phyloP scores from a whole-genome alignment of 2,113 vertebrate genomes.

The Pedetes capensis region DNA sequence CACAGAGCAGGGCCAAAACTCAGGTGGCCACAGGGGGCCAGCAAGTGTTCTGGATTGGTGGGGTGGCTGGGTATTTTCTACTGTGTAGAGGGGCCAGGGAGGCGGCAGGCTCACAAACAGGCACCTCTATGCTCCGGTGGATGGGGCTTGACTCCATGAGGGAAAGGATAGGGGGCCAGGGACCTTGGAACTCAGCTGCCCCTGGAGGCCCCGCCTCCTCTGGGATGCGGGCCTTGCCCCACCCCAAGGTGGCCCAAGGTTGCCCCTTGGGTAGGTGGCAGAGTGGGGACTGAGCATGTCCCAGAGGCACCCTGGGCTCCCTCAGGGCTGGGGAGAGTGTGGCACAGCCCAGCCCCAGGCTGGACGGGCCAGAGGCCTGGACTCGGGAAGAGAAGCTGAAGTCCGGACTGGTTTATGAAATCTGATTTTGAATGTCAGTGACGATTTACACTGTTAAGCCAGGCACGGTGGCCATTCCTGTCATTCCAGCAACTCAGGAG shows the following conservation, averaged over 20 bases:
- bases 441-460: neutral
- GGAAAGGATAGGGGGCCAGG: too few relatives aligned
- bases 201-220: neutral
- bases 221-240: fast-evolving
- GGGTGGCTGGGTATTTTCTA: neutral
- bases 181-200: too few relatives aligned
- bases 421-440: neutral
- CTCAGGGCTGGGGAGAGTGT: neutral
- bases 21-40: neutral
- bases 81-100: neutral
- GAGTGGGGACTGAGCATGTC: too few relatives aligned
- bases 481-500: too few relatives aligned
- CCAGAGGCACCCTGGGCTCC: too few relatives aligned
- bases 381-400: neutral
- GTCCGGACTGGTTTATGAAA: too few relatives aligned
- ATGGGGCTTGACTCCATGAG: too few relatives aligned
- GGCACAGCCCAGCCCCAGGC: neutral
- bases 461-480: too few relatives aligned
- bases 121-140: too few relatives aligned
- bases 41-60: neutral
- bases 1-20: neutral
- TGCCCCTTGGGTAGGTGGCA: neutral
- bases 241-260: neutral
- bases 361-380: too few relatives aligned
- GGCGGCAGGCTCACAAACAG: too few relatives aligned